Base-by-base conservation (phyloP, 2,113 vertebrate species). In the Phaethornis superciliosus region DNA sequence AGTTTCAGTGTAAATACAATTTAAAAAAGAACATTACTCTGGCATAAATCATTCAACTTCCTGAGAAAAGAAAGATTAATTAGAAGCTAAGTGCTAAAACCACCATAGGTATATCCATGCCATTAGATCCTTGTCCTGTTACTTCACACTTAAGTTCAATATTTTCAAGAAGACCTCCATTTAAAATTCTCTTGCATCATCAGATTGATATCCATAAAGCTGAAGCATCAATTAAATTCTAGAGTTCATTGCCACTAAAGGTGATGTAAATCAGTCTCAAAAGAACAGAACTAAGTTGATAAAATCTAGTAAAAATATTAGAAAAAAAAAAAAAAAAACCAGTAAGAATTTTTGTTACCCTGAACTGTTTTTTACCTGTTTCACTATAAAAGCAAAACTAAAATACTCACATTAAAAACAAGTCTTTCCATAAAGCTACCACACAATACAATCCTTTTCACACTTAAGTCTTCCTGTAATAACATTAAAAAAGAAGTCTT, bases 381-480 rank as follows among this genome's bases (percentile, higher is more conserved):
- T 40, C 24, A 32, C 1, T 37, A 2, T 4, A 40, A 37, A 0
- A 27, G n/a, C 17, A 69, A 89, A 76, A 40, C 21, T 7, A 68
- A 27, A 82, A 58, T 7, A 62, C 5, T 28, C 5, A 3, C 4
- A 22, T 21, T 5, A 24, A 40, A 6, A 8, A 28, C 30, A 22
- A 42, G 26, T 21, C 15, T 71, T 56, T 46, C 40, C 33, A 33
- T 6, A 28, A 64, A 83, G 40, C 7, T 72, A 51, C 12, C 15
- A 26, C 0, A 1, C 0, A 2, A 22, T 12, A 56, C 0, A 1
- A 72, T 27, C 9, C 8, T 40, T 33, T 23, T 9, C 28, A 27
- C 9, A 44, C 11, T 54, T 16, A 40, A 81, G 8, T 15, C 28
- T 46, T n/a, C 12, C 33, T 52, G 11, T 30, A n/a, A 14, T 51